These are phyloP conservation scores for Fukomys damarensis DNA, from an alignment of 2,113 vertebrate species.

Conservation along the genomic window DNA sequence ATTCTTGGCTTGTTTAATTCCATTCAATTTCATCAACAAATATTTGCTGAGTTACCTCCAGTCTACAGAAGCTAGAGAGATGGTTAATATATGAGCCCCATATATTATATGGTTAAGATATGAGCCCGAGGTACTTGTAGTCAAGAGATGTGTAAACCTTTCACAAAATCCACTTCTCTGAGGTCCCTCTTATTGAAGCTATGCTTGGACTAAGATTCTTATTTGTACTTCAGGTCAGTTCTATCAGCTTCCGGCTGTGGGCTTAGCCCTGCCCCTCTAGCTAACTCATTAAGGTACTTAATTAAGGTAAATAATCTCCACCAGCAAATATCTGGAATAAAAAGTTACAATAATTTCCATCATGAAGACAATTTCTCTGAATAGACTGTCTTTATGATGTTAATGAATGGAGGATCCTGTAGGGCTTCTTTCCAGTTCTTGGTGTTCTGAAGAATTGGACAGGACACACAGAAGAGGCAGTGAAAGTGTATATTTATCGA, in stretches of 20 bases:
- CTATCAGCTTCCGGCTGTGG: background rate
- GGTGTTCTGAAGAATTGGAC: background rate
- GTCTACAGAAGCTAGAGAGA: background rate
- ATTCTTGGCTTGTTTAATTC: constrained; percentile 20
- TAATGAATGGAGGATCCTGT: background rate
- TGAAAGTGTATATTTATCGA: background rate
- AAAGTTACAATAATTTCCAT: background rate
- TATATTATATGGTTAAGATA: too few relatives aligned
- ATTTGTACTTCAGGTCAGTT: constrained; percentile 18
- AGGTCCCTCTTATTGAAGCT: background rate
- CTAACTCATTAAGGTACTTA: background rate
- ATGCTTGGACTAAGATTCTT: background rate
- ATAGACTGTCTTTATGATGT: background rate
- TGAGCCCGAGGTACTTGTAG: background rate
- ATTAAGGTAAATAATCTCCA: background rate
- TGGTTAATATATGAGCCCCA: background rate
- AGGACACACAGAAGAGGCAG: background rate
- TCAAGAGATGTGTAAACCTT: background rate
- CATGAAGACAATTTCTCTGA: background rate
- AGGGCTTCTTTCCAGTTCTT: background rate
- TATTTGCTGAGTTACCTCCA: constrained; percentile 17
- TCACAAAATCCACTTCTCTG: background rate
- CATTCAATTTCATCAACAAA: constrained; percentile 12
- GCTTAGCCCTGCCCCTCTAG: background rate
- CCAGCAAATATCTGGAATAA: constrained; percentile 10